phyloP scores from a whole-genome alignment of 2,888 invertebrate species.

The Dynastes tityus region DNA sequence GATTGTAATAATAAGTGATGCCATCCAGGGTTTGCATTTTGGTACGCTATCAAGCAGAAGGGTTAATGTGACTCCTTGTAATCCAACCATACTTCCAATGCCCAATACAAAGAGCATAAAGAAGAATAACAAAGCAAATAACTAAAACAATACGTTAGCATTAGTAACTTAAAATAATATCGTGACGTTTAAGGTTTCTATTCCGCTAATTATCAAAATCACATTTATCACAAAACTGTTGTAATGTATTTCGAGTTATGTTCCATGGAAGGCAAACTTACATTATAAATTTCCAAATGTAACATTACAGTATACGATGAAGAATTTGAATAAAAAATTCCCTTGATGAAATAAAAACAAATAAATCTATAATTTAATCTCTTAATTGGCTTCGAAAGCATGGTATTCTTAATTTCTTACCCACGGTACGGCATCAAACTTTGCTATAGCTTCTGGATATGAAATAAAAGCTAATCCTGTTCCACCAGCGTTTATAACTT shows the following conservation, averaged over 20 bases:
- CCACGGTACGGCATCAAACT: slow-evolving; percentile 83
- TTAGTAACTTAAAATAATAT: too few species aligned
- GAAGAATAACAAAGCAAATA: slow-evolving; percentile 86
- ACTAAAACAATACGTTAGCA: slow-evolving; percentile 47
- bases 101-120: slow-evolving; percentile 87
- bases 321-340: too few species aligned
- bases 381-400: not conserved
- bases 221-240: too few species aligned
- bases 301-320: too few species aligned
- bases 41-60: slow-evolving; percentile 81
- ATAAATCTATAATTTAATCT: too few species aligned
- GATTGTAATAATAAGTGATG: slow-evolving; percentile 70
- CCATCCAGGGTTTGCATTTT: slow-evolving; percentile 73
- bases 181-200: too few species aligned
- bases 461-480: slow-evolving; percentile 88
- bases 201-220: too few species aligned
- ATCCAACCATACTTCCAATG: slow-evolving; percentile 82
- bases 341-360: too few species aligned
- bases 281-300: too few species aligned
- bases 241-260: too few species aligned
- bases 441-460: slow-evolving; percentile 87
- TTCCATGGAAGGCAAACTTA: too few species aligned
- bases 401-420: slow-evolving; percentile 2
- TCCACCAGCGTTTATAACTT: slow-evolving; percentile 82
- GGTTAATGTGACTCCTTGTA: slow-evolving; percentile 80